Evolutionary conservation across 92 coral and sea anemone genomes (phyloP).

Genomic region (Muricea muricata): DNA sequence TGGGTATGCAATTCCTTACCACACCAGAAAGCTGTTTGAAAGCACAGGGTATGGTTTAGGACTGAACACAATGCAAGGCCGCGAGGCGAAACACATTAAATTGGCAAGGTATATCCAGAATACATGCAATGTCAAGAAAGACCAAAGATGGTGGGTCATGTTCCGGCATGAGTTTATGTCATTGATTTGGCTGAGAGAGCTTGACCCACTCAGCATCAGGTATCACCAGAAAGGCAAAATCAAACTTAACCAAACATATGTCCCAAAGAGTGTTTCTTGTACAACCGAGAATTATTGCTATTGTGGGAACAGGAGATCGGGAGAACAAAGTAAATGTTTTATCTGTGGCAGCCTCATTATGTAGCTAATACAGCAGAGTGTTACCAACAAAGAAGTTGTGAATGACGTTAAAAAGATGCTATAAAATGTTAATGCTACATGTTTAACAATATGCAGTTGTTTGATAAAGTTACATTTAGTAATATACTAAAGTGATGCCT

Average conservation of each 20-base stretch:
- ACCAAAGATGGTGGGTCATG: slow-evolving; percentile 67
- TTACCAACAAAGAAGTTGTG: slow-evolving; percentile 33
- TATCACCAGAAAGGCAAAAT: slow-evolving; percentile 37
- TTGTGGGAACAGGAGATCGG: slow-evolving; percentile 54
- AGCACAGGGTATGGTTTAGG: slow-evolving; percentile 68
- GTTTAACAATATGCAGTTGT: neutral
- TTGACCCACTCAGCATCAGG: slow-evolving; percentile 60
- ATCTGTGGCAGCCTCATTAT: slow-evolving; percentile 54
- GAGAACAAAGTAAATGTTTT: slow-evolving; percentile 27
- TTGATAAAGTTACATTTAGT: neutral
- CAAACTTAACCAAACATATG: slow-evolving; percentile 34
- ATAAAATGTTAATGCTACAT: neutral
- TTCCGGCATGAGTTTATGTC: slow-evolving; percentile 68
- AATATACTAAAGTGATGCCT: neutral
- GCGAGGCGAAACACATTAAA: slow-evolving; percentile 72
- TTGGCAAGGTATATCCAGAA: slow-evolving; percentile 62
- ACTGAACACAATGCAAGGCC: slow-evolving; percentile 69
- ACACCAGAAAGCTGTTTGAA: slow-evolving; percentile 59
- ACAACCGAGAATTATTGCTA: slow-evolving; percentile 39
- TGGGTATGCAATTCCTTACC: slow-evolving; percentile 72
- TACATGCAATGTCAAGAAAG: slow-evolving; percentile 69
- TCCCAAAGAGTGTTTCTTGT: slow-evolving; percentile 49
- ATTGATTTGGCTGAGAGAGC: slow-evolving; percentile 69
- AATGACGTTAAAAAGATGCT: slow-evolving; percentile 32
- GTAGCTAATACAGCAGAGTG: slow-evolving; percentile 50